Evolutionary conservation across 2,113 vertebrate species (phyloP), one percentile per base, ranked within the genome.

Genomic region (Solea senegalensis): DNA sequence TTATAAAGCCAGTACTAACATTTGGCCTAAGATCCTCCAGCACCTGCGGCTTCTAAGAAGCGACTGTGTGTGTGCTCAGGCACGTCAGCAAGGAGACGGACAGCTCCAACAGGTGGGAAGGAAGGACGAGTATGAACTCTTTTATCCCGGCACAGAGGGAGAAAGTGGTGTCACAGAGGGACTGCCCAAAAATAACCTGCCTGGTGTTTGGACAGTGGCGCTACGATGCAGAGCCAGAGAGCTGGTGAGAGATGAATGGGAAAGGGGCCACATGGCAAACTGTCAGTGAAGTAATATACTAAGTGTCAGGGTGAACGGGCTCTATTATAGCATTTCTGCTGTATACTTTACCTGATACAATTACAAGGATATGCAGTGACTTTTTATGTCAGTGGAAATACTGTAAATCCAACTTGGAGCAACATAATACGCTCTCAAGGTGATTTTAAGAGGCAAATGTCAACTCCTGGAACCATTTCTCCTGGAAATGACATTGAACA

Each of bases 141-240:
- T 88, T 91, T 76, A 89, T 88, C 77, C 77, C 46, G 28, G 72
- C 76, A 65, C 77, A 82, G 49, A 82, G 68, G 62, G 80, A 81
- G 76, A 87, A 86, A 89, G 76, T 81, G 72, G 83, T 87, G 82
- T 88, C 80, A 81, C 82, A 82, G 69, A 87, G 79, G 84, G 84
- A 84, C 84, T 69, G 69, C 78, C 87, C 74, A 83, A 91, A 59
- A 91, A 93, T 91, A 92, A 87, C 78, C 55, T 28, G 58, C 62
- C 59, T 66, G 62, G 73, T 83, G 86, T 76, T 54, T 82, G 69
- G 58, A 71, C 66, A 58, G 72, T 61, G 62, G 71, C 2, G 65
- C 83, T 81, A 71, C 60, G 68, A 81, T 81, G 72, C 58, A 72
- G 79, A 66, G 68, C 62, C 67, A 69, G 14, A 65, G 77, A 66